phyloP scores from a whole-genome alignment of 2,113 vertebrate genomes.

The Calidris pugnax region DNA sequence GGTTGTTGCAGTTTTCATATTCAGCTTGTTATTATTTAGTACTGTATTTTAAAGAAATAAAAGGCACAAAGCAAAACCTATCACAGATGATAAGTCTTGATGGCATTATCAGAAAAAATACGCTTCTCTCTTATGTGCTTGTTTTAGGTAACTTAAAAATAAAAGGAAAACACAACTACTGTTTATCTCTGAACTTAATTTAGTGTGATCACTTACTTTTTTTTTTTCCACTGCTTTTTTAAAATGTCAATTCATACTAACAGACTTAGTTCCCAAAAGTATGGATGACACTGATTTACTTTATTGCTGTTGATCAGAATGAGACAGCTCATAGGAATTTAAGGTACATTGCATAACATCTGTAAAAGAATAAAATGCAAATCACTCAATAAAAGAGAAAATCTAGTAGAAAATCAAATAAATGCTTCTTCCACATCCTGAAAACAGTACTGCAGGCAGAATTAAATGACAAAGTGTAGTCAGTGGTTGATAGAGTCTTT shows the following conservation, averaged over 20 bases:
- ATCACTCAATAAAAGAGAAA: not conserved
- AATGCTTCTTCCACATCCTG: not conserved
- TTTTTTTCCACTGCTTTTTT: not conserved
- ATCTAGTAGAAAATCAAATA: not conserved
- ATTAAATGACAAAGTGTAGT: not conserved
- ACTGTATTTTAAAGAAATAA: not conserved
- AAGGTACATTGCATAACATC: not conserved
- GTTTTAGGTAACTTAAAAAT: not conserved
- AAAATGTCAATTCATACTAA: not conserved
- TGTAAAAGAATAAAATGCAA: not conserved
- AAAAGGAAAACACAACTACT: not conserved
- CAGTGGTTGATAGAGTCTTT: not conserved
- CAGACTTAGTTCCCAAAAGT: not conserved
- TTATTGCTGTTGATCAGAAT: not conserved
- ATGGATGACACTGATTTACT: not conserved
- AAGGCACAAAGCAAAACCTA: not conserved
- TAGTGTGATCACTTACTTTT: not conserved
- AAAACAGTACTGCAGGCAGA: not conserved
- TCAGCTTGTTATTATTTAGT: not conserved
- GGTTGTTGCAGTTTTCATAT: not conserved
- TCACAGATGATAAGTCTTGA: not conserved
- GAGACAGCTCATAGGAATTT: not conserved
- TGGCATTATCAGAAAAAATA: not conserved
- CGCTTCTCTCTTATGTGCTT: not conserved
- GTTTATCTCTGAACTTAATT: not conserved